phyloP scores from a whole-genome alignment of 2,113 vertebrate genomes.

The Entelurus aequoreus region DNA sequence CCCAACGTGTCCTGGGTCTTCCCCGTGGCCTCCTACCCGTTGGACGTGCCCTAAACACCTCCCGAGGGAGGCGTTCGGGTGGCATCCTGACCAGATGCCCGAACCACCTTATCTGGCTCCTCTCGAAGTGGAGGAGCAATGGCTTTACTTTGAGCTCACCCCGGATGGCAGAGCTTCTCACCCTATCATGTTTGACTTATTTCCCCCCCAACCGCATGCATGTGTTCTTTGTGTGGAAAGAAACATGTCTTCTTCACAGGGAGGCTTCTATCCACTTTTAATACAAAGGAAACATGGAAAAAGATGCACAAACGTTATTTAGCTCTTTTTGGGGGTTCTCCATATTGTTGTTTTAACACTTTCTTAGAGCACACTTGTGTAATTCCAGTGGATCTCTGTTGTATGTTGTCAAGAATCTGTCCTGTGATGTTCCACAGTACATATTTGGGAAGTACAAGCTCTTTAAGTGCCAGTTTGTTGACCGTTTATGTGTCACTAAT shows the following conservation, averaged over 20 bases:
- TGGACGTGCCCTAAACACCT: too few relatives aligned
- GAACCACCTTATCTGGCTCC: too few relatives aligned
- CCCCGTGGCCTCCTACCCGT: too few relatives aligned
- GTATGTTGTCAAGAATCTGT: neutral
- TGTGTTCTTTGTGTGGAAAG: conserved; percentile 19
- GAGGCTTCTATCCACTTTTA: conserved; percentile 1
- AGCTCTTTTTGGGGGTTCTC: conserved; percentile 26
- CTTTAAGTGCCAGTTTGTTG: neutral
- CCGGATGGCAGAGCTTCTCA: too few relatives aligned
- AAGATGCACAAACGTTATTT: neutral
- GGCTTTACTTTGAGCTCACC: too few relatives aligned
- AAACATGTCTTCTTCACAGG: neutral
- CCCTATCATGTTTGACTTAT: too few relatives aligned
- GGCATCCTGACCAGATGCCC: too few relatives aligned
- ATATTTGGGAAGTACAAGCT: neutral
- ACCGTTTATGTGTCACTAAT: neutral
- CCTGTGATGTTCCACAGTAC: neutral
- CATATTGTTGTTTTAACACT: neutral
- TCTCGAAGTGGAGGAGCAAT: too few relatives aligned
- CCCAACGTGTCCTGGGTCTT: too few relatives aligned
- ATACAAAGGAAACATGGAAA: conserved; percentile 9
- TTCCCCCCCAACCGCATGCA: conserved; percentile 5
- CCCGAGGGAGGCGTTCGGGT: too few relatives aligned
- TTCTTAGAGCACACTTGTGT: neutral
- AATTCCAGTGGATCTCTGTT: neutral